Conservation (phyloP, 2,113 vertebrate genomes). For the Xiphorhynchus elegans region DNA sequence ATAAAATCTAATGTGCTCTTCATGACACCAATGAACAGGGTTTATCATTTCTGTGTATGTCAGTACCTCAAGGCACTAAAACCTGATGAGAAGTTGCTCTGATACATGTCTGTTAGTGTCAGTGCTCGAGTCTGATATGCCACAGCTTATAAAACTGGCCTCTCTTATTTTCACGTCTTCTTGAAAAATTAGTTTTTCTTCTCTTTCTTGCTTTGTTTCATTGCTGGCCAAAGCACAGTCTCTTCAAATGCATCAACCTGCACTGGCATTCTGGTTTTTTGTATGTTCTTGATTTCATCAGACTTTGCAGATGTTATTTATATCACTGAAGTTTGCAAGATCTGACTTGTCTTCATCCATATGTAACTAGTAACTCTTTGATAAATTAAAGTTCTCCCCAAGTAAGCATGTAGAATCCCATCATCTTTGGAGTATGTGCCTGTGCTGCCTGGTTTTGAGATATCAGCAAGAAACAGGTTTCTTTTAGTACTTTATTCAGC, state of each 20-base stretch:
- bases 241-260: background rate
- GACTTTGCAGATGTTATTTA: background rate
- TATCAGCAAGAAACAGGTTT: background rate
- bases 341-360: conserved; percentile 17
- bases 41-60: background rate
- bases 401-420: background rate
- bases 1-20: background rate
- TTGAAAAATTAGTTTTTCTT: background rate
- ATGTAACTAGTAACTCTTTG: background rate
- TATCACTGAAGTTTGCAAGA: background rate
- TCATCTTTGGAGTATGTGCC: background rate
- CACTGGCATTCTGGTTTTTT: background rate
- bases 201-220: background rate
- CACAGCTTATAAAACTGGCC: background rate
- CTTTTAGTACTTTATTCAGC: background rate
- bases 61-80: background rate
- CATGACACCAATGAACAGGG: background rate
- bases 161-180: background rate
- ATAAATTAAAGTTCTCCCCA: background rate
- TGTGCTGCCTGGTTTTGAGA: background rate
- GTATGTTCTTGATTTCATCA: background rate
- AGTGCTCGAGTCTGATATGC: background rate
- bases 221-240: background rate
- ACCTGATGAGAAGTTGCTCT: background rate
- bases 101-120: background rate